phyloP scores from a whole-genome alignment of 2,888 invertebrate species.

The Watsonalla binaria region DNA sequence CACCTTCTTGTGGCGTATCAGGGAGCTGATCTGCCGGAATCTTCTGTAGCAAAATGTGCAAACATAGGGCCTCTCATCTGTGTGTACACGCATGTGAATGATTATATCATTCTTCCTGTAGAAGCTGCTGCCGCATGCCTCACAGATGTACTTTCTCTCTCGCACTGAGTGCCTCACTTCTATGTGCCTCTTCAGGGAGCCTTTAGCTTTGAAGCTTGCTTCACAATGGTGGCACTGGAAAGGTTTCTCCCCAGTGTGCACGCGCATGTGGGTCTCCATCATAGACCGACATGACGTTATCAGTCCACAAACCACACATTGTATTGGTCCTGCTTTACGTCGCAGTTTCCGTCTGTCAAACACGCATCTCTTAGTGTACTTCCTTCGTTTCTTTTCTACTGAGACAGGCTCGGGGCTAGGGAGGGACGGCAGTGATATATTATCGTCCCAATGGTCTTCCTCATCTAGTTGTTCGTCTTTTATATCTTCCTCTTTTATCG shows the following conservation, averaged over 20 bases:
- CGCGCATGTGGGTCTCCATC: constrained; percentile 57
- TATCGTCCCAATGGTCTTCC: constrained; percentile 3
- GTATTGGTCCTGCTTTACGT: constrained; percentile 39
- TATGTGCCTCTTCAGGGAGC: constrained; percentile 53
- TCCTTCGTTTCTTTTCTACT: constrained; percentile 19
- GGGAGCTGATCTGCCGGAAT: constrained; percentile 59
- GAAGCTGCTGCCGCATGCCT: constrained; percentile 65
- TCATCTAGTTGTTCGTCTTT: constrained; percentile 29
- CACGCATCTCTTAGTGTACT: constrained; percentile 21
- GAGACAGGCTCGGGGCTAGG: constrained; percentile 6
- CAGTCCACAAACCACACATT: constrained; percentile 56
- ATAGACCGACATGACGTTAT: constrained; percentile 50
- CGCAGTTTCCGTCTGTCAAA: constrained; percentile 14
- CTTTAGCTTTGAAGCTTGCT: constrained; percentile 48
- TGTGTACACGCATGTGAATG: constrained; percentile 61
- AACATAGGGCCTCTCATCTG: constrained; percentile 57
- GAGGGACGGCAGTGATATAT: constrained; percentile 1
- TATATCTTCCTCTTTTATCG: constrained; percentile 28
- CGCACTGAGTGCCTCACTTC: constrained; percentile 46
- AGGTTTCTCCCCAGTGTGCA: constrained; percentile 66
- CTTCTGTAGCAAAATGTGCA: constrained; percentile 54
- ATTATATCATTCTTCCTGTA: constrained; percentile 59
- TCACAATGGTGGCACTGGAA: constrained; percentile 49
- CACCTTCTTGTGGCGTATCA: constrained; percentile 59
- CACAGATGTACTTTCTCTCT: constrained; percentile 60